Conservation (phyloP, 2,888 invertebrate genomes). For the Epinotia brunnichana region DNA sequence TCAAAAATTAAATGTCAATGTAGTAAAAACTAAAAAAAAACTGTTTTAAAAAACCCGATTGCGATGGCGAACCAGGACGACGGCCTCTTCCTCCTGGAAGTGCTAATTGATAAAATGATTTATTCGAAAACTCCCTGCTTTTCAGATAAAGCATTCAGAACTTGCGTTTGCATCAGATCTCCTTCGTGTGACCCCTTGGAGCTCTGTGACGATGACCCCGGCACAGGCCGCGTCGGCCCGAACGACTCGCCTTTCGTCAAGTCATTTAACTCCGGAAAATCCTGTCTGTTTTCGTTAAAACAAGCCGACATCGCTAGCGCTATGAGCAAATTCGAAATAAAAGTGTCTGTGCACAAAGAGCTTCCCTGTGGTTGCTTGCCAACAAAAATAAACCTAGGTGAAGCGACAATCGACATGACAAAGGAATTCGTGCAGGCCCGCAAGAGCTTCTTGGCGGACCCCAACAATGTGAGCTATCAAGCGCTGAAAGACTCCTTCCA, state of each 20-base stretch:
- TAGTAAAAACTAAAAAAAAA: constrained; percentile 58
- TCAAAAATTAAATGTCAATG: constrained; percentile 46
- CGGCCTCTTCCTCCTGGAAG: constrained; percentile 86
- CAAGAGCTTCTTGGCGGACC: constrained; percentile 74
- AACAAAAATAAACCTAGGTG: constrained; percentile 85
- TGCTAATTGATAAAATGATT: constrained; percentile 82
- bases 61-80: constrained; percentile 79
- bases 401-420: constrained; percentile 83
- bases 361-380: constrained; percentile 85
- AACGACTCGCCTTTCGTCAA: constrained; percentile 73
- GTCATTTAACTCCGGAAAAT: constrained; percentile 86
- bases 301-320: constrained; percentile 80
- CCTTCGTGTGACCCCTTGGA: constrained; percentile 83
- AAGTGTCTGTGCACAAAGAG: constrained; percentile 83
- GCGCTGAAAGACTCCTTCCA: constrained; percentile 85
- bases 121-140: constrained; percentile 74
- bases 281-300: constrained; percentile 86
- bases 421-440: constrained; percentile 85
- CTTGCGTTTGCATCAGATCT: constrained; percentile 85
- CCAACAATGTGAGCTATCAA: constrained; percentile 79
- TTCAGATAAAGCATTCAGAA: constrained; percentile 78
- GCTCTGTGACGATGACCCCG: constrained; percentile 85
- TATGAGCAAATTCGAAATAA: constrained; percentile 82
- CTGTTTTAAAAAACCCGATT: constrained; percentile 63
- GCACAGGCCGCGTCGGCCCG: constrained; percentile 65